A percentile compares a stretch with the other conserved stretches of the same genome.
phyloP scores from a whole-genome alignment of 2,888 invertebrate species.

The Stramonita haemastoma region DNA sequence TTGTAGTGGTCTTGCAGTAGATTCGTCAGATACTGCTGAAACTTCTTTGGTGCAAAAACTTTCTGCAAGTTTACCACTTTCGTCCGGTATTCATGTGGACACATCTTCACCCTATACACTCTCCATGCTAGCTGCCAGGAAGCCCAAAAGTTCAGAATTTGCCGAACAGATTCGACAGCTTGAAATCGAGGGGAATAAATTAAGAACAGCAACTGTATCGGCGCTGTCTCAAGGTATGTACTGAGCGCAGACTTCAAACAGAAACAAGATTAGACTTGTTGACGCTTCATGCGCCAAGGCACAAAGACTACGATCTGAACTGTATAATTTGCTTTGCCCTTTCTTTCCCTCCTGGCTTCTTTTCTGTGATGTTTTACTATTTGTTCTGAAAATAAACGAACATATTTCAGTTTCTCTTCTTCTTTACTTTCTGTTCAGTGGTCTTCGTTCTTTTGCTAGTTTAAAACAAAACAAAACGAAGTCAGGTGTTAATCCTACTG shows the following conservation, averaged over 20 bases:
- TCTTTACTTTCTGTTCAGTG: too few relatives aligned
- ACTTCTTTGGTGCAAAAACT: neutral
- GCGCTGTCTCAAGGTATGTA: conserved; percentile 46
- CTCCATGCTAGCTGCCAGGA: conserved; percentile 30
- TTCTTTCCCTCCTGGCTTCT: neutral
- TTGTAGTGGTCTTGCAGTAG: neutral
- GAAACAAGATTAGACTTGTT: conserved; percentile 54
- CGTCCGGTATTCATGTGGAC: neutral
- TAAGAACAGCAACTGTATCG: conserved; percentile 56
- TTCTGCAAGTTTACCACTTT: conserved; percentile 23
- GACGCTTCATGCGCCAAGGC: conserved; percentile 26
- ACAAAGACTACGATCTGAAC: neutral
- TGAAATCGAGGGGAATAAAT: conserved; percentile 67
- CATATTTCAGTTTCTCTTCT: neutral
- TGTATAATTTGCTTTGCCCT: neutral
- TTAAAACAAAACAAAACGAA: too few relatives aligned
- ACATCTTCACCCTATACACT: neutral
- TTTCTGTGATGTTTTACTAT: neutral
- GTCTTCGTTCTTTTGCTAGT: too few relatives aligned
- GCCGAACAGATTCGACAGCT: conserved; percentile 63
- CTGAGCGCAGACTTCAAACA: neutral
- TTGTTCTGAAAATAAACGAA: neutral
- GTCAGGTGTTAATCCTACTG: too few relatives aligned
- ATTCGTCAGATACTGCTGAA: neutral
- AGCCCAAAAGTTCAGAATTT: conserved; percentile 47